phyloP scores from a whole-genome alignment of 2,113 vertebrate genomes.

The Morone saxatilis region DNA sequence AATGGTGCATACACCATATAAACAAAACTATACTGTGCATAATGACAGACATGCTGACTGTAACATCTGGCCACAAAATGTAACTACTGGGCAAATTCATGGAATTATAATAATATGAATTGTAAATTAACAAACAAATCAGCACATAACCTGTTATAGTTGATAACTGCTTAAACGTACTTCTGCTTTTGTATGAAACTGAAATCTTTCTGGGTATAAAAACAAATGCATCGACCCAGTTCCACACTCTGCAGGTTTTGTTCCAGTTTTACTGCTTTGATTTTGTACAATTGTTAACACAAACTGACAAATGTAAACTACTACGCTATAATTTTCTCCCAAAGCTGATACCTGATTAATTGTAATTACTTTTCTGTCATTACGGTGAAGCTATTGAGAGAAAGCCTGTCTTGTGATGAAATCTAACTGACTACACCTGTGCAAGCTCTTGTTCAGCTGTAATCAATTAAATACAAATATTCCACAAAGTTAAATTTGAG shows the following conservation, averaged over 20 bases:
- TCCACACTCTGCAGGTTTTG: conserved; percentile 9
- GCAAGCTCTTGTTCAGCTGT: background rate
- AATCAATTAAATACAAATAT: conserved; percentile 38
- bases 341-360: conserved; percentile 30
- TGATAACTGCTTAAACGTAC: background rate
- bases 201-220: background rate
- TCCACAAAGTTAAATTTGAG: background rate
- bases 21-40: background rate
- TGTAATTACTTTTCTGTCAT: conserved; percentile 23
- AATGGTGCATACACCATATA: background rate
- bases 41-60: background rate
- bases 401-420: conserved; percentile 1
- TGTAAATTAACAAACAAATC: background rate
- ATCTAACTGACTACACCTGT: conserved; percentile 1
- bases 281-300: conserved; percentile 9
- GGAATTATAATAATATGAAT: background rate
- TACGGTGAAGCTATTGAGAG: conserved; percentile 17
- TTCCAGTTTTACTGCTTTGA: conserved; percentile 13
- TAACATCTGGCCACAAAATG: conserved; percentile 13
- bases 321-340: background rate
- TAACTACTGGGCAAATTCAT: background rate
- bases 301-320: conserved; percentile 1
- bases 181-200: conserved; percentile 7
- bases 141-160: background rate
- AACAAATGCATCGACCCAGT: conserved; percentile 22